Evolutionary conservation across 2,113 vertebrate genomes (phyloP).

Genomic region (Stictonetta naevosa): DNA sequence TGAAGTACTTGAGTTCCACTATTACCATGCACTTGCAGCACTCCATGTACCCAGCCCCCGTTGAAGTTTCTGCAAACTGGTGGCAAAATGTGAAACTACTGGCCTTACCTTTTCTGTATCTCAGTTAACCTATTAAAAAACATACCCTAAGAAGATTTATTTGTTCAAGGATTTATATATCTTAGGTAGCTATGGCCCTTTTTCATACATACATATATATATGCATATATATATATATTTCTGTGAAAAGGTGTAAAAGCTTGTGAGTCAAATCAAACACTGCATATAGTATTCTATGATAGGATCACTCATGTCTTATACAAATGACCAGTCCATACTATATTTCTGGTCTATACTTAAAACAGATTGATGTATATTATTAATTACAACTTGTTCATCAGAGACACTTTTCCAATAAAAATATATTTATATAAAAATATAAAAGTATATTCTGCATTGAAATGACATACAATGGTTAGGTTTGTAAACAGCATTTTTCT

Average conservation of each 20-base stretch:
- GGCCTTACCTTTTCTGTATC: background rate
- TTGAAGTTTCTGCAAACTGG: background rate
- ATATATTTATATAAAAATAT: too few relatives aligned
- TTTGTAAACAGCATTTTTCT: background rate
- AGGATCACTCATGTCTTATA: background rate
- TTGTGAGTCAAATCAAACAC: background rate
- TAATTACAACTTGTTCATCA: constrained; percentile 9
- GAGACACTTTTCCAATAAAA: background rate
- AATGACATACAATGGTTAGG: background rate
- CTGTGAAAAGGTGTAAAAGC: background rate
- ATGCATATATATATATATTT: too few relatives aligned
- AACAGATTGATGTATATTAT: background rate
- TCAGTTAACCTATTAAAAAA: background rate
- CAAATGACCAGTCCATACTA: background rate
- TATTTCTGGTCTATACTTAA: background rate
- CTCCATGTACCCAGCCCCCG: background rate
- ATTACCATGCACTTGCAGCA: background rate
- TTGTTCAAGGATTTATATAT: background rate
- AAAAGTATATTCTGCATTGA: background rate
- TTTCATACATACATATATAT: too few relatives aligned
- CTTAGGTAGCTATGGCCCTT: background rate
- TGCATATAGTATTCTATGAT: background rate
- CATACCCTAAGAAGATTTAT: background rate
- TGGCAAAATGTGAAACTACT: background rate
- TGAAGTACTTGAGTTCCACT: background rate